Percentiles rank a stretch among this genome's conserved stretches.
Evolutionary conservation across 1,140 invertebrate genomes (phyloP).

Genomic region (Octopus sinensis): DNA sequence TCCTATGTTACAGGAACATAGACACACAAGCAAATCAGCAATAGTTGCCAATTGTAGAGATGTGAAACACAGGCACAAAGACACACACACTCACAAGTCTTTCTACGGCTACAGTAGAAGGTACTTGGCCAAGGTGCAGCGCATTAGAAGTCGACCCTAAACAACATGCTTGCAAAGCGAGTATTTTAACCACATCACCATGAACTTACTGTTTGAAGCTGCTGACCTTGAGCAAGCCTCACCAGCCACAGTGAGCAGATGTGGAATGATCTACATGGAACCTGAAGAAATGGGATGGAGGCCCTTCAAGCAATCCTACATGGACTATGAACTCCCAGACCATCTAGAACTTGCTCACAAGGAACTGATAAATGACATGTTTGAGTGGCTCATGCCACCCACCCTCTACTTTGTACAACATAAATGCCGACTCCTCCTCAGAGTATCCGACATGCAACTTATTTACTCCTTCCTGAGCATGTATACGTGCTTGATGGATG

Average conservation of each 20-base stretch:
- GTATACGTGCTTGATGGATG: slow-evolving; percentile 54
- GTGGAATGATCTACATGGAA: slow-evolving; percentile 60
- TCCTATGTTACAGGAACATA: no score
- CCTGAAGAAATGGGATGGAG: slow-evolving; percentile 58
- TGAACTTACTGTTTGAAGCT: slow-evolving; percentile 59
- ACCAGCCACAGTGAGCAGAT: slow-evolving; percentile 62
- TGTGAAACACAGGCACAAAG: no score
- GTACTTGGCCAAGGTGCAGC: no score
- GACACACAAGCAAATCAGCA: no score
- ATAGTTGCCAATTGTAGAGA: no score
- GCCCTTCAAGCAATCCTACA: slow-evolving; percentile 55
- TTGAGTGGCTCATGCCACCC: slow-evolving; percentile 58
- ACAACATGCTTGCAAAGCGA: no score
- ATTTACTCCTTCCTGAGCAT: slow-evolving; percentile 51
- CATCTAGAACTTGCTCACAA: slow-evolving; percentile 38
- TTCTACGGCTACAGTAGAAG: no score
- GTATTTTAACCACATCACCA: no score
- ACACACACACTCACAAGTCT: no score
- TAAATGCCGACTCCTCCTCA: slow-evolving; percentile 73
- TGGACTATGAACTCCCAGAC: slow-evolving; percentile 54
- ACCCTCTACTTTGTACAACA: slow-evolving; percentile 54
- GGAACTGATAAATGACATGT: slow-evolving; percentile 44
- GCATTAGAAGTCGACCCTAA: no score
- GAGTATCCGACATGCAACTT: slow-evolving; percentile 78
- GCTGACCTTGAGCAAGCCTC: slow-evolving; percentile 63